Conservation (phyloP, 2,888 invertebrate species). For the Dorcus hopei region DNA sequence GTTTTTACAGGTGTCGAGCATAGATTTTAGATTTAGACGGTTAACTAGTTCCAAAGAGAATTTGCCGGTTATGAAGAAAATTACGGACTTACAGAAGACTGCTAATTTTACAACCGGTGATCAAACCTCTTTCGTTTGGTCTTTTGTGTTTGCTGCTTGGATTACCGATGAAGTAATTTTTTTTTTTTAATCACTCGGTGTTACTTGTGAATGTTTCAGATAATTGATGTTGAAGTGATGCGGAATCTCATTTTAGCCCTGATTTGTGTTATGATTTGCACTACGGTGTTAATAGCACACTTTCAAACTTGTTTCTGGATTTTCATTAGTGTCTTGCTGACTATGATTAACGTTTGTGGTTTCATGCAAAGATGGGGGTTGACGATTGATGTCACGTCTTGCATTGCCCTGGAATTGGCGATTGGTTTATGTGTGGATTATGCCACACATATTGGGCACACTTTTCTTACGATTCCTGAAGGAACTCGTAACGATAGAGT, state of each 20-base stretch:
- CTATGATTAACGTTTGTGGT: conserved; percentile 71
- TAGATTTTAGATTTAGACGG: conserved; percentile 61
- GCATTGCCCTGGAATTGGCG: conserved; percentile 75
- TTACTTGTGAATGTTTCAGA: conserved; percentile 38
- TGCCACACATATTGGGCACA: conserved; percentile 77
- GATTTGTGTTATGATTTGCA: conserved; percentile 76
- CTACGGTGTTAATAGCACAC: conserved; percentile 71
- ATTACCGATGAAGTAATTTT: conserved; percentile 66
- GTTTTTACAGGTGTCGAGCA: conserved; percentile 53
- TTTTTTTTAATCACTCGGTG: neutral
- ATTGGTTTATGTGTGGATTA: conserved; percentile 83
- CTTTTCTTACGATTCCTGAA: conserved; percentile 64
- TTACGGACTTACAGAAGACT: conserved; percentile 56
- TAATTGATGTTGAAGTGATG: conserved; percentile 71
- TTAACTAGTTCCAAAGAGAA: conserved; percentile 64
- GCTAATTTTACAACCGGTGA: conserved; percentile 60
- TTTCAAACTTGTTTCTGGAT: conserved; percentile 76
- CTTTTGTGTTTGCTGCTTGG: conserved; percentile 67
- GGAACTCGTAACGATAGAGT: conserved; percentile 58
- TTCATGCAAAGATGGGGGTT: conserved; percentile 79
- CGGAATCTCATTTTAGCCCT: conserved; percentile 73
- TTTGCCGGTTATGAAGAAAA: conserved; percentile 69
- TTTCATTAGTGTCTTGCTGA: conserved; percentile 69
- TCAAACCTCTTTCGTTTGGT: conserved; percentile 66
- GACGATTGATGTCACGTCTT: conserved; percentile 78